These are phyloP conservation scores for Coranthus polyacanthus DNA, from an alignment of 2,797 vertebrate species.

Conservation along the genomic window DNA sequence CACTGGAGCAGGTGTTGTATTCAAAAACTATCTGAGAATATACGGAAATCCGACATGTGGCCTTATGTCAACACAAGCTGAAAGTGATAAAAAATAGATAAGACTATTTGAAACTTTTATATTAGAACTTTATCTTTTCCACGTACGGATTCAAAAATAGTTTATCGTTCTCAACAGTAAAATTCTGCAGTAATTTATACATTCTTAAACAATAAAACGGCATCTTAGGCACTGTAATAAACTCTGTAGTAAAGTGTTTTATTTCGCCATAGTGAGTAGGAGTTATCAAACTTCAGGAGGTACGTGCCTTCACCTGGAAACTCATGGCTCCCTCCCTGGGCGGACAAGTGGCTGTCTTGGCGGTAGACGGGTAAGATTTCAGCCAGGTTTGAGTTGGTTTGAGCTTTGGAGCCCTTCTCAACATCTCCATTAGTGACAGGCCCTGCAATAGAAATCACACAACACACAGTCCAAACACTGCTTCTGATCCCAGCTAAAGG, in stretches of 20 bases:
- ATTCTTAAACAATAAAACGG: slow-evolving; percentile 64
- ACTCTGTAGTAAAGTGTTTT: slow-evolving; percentile 98
- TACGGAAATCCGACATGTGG: slow-evolving; percentile 43
- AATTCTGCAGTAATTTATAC: slow-evolving; percentile 65
- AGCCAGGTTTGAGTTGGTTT: slow-evolving; percentile 88
- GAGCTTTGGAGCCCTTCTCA: slow-evolving; percentile 92
- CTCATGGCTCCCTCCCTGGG: slow-evolving; percentile 94
- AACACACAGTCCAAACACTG: slow-evolving; percentile 45
- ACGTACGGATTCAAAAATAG: slow-evolving; percentile 80
- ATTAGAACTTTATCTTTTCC: slow-evolving; percentile 45
- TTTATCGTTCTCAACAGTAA: slow-evolving; percentile 66
- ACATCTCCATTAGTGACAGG: slow-evolving; percentile 92
- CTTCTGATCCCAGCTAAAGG: not conserved
- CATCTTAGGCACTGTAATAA: slow-evolving; percentile 93
- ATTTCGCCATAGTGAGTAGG: slow-evolving; percentile 96
- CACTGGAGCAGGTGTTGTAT: slow-evolving; percentile 44
- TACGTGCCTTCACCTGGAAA: slow-evolving; percentile 98
- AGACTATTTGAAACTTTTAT: slow-evolving; percentile 51
- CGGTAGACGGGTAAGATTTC: slow-evolving; percentile 96
- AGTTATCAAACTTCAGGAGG: slow-evolving; percentile 98
- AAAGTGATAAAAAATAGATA: slow-evolving; percentile 79
- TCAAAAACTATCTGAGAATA: slow-evolving; percentile 48
- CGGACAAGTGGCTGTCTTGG: slow-evolving; percentile 93
- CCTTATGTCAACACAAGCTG: slow-evolving; percentile 49
- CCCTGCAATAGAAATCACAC: slow-evolving; percentile 78